Base-by-base conservation (phyloP, 2,888 invertebrate species). In the Ypsolopha sequella region DNA sequence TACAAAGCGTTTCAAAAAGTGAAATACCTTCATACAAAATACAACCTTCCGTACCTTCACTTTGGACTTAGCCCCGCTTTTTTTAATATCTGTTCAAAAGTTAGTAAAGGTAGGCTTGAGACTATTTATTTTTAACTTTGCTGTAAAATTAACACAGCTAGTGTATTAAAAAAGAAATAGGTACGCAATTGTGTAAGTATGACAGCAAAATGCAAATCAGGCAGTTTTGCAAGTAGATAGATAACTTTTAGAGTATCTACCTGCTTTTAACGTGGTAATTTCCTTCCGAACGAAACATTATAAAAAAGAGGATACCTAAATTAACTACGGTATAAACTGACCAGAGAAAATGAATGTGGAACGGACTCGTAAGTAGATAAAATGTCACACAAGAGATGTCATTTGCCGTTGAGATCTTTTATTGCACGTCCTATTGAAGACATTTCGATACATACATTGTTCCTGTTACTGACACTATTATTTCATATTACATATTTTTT, bases 1-100 rank as follows among this genome's bases (percentile, higher is more conserved):
- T 84, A 86, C 84, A 87, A 81, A 85, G 78, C 79, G 70, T 80
- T 80, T 78, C 72, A 76, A 79, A 87, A 82, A 80, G 75, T 75
- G 76, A 73, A 77, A 80, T 78, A 80, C 76, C 81, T 84, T 82
- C 71, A 70, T 76, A 80, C 68, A 77, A 78, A 81, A 76, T 74
- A 81, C 80, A 82, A 81, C 80, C 81, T 76, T 66, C 63, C 64
- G 72, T 68, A 70, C 71, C 73, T 68, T 68, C 62, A 64, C 57
- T 57, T 58, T 62, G 63, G 64, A 63, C 65, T 55, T 11, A 45
- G 57, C 59, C 60, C 59, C 50, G 52, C 50, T 53, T 50, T 46
- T 38, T 24, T 24, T 3, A 24, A 24, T 24, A 24, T 24, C 24
- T 24, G 24, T 4, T 24, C 24, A 24, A 24, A 24, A 24, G 24